Conservation (phyloP, 1,140 invertebrate species). For the Dendroctonus valens region DNA sequence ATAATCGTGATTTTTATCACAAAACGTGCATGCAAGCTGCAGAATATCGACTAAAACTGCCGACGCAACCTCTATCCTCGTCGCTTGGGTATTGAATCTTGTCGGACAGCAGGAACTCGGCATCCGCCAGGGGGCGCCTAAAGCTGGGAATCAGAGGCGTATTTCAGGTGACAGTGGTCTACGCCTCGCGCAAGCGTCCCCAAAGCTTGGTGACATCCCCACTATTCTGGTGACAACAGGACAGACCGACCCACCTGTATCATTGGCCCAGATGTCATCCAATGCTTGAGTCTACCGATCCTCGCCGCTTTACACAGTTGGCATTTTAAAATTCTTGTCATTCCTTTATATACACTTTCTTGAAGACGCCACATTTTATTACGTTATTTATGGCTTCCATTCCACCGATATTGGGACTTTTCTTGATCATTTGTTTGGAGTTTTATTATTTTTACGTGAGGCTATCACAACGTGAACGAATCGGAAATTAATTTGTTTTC, state of each 20-base stretch:
- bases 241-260: conserved; percentile 50
- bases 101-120: conserved; percentile 4
- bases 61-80: conserved; percentile 12
- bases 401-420: too few species aligned
- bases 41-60: conserved; percentile 8
- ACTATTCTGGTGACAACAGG: conserved; percentile 46
- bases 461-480: too few species aligned
- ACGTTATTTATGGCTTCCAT: too few species aligned
- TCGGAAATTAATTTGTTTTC: too few species aligned
- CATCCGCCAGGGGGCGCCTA: conserved; percentile 44
- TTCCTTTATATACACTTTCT: conserved; percentile 12
- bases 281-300: conserved; percentile 41
- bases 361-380: conserved; percentile 8
- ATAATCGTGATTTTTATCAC: too few species aligned
- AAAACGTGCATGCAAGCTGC: neutral
- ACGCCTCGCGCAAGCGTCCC: conserved; percentile 48
- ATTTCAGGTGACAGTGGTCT: conserved; percentile 48
- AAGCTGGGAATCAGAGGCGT: conserved; percentile 48
- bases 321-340: conserved; percentile 16
- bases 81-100: conserved; percentile 30
- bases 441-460: too few species aligned
- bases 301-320: neutral
- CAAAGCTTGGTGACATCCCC: conserved; percentile 48
- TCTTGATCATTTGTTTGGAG: too few species aligned
- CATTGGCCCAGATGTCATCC: conserved; percentile 48